These are phyloP conservation scores for Sericinus montela DNA, from an alignment of 2,888 invertebrate genomes.

Conservation along the genomic window DNA sequence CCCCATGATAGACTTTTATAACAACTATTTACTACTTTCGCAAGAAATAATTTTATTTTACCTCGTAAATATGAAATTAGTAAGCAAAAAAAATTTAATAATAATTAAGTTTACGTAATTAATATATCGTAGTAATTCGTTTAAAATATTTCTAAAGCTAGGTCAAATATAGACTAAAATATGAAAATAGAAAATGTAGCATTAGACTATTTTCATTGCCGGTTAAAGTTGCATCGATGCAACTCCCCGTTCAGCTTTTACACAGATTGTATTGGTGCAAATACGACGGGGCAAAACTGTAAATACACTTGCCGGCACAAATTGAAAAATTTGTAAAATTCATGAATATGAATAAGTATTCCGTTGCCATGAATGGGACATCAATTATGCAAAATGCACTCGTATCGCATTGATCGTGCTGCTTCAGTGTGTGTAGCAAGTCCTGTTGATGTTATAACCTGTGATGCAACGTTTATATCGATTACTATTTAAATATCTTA, in stretches of 20 bases:
- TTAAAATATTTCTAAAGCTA: too few relatives aligned
- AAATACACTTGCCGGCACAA: constrained; percentile 66
- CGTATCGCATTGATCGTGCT: constrained; percentile 60
- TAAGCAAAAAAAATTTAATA: constrained; percentile 51
- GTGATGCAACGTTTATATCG: too few relatives aligned
- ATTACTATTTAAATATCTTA: too few relatives aligned
- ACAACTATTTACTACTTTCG: constrained; percentile 49
- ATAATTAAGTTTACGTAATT: too few relatives aligned
- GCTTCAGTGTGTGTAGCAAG: constrained; percentile 26
- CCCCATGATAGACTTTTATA: constrained; percentile 61
- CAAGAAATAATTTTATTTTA: constrained; percentile 30
- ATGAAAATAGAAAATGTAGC: constrained; percentile 43
- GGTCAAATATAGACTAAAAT: too few relatives aligned
- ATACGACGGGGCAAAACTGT: constrained; percentile 59
- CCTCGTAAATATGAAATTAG: constrained; percentile 21
- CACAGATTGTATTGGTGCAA: constrained; percentile 66
- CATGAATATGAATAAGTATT: constrained; percentile 76
- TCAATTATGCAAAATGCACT: constrained; percentile 75
- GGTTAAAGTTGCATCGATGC: constrained; percentile 31
- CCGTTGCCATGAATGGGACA: constrained; percentile 67
- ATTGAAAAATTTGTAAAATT: constrained; percentile 74
- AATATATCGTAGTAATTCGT: too few relatives aligned
- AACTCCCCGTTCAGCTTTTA: constrained; percentile 54
- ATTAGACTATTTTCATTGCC: constrained; percentile 53
- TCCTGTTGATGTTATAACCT: constrained; percentile 23